A percentile compares a stretch with the other conserved stretches of the same genome.
phyloP scores from a whole-genome alignment of 2,797 vertebrate species.

The Carduelis carduelis region DNA sequence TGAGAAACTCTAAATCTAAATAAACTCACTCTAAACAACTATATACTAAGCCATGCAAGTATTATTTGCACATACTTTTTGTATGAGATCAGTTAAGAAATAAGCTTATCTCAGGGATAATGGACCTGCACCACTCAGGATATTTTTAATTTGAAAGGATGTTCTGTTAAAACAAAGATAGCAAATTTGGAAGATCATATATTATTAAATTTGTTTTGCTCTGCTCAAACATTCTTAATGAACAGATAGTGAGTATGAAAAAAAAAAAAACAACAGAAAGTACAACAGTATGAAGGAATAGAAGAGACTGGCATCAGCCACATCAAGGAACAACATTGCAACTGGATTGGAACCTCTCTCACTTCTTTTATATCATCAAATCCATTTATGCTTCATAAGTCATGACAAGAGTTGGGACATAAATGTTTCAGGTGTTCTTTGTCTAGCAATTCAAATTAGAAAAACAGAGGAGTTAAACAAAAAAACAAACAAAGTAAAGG shows the following conservation, averaged over 20 bases:
- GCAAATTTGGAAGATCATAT: neutral
- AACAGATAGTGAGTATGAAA: neutral
- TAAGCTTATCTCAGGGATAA: neutral
- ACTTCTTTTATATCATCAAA: neutral
- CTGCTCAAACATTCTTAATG: neutral
- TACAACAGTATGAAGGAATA: neutral
- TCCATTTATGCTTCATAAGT: neutral
- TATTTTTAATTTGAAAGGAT: constrained; percentile 28
- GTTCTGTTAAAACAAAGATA: constrained; percentile 43
- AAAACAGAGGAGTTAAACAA: neutral
- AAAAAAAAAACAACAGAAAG: neutral
- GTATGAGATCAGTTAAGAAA: neutral
- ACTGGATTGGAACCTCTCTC: neutral
- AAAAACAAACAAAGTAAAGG: neutral
- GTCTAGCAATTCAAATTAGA: neutral
- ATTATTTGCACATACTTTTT: neutral
- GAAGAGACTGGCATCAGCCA: neutral
- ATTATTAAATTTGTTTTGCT: neutral
- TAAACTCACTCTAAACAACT: neutral
- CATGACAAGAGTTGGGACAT: neutral
- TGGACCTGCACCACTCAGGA: neutral
- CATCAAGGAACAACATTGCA: neutral
- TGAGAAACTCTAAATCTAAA: neutral
- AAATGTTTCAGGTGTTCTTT: neutral
- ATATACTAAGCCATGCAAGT: neutral